phyloP scores from a whole-genome alignment of 2,797 vertebrate genomes.

The Sebastes itinus region DNA sequence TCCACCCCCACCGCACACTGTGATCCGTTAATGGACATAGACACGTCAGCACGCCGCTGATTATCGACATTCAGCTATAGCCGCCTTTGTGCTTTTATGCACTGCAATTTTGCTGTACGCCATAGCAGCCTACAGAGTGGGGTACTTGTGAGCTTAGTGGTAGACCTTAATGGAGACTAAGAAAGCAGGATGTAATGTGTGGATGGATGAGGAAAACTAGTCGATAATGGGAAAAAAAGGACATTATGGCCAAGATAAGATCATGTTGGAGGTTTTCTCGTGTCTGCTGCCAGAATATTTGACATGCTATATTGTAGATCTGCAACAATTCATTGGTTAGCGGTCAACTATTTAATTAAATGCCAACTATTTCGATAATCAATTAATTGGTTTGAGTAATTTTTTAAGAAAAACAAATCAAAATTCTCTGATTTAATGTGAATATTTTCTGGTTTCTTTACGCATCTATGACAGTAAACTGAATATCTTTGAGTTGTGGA shows the following conservation, averaged over 20 bases:
- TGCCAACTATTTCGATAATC: too few relatives aligned
- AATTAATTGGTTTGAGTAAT: too few relatives aligned
- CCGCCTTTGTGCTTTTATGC: background rate
- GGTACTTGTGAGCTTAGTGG: background rate
- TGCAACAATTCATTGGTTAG: too few relatives aligned
- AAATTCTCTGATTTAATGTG: too few relatives aligned
- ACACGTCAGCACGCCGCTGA: background rate
- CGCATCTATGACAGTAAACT: too few relatives aligned
- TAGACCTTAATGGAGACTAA: background rate
- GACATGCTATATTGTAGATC: background rate
- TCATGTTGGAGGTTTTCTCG: background rate
- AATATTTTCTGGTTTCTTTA: too few relatives aligned
- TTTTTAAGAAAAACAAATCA: too few relatives aligned
- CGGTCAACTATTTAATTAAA: too few relatives aligned
- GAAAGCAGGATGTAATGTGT: background rate
- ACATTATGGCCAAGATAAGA: background rate
- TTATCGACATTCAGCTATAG: background rate
- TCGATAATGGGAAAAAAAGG: background rate
- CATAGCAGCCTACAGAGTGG: background rate
- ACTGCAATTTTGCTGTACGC: background rate
- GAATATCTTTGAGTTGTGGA: too few relatives aligned
- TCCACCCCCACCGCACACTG: background rate
- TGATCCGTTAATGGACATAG: background rate
- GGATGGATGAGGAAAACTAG: background rate
- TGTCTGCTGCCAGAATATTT: background rate